phyloP scores from a whole-genome alignment of 2,113 vertebrate genomes.

The Sphyrna mokarran region DNA sequence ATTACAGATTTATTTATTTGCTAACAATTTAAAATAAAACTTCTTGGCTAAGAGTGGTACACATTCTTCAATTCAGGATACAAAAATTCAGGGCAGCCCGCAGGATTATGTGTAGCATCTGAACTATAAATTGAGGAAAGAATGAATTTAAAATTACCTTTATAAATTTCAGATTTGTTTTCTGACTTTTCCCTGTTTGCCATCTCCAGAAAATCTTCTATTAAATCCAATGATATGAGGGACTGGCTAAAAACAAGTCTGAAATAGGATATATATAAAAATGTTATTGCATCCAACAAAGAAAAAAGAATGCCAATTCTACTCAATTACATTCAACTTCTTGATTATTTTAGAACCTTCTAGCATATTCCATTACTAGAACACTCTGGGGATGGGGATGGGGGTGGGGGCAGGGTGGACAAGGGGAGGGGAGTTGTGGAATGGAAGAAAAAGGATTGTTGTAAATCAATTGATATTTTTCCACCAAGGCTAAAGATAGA shows the following conservation, averaged over 20 bases:
- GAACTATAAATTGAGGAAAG: neutral
- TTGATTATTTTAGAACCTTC: neutral
- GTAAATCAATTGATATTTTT: neutral
- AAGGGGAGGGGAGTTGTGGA: too few species aligned
- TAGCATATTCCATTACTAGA: neutral
- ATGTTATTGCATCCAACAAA: neutral
- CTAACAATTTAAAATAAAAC: neutral
- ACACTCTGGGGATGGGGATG: too few species aligned
- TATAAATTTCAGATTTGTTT: constrained; percentile 75
- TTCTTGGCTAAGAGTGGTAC: too few species aligned
- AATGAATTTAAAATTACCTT: constrained; percentile 61
- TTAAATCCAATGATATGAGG: constrained; percentile 93
- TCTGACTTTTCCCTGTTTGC: constrained; percentile 76
- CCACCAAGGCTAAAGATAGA: neutral
- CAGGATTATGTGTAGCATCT: neutral
- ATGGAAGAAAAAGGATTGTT: neutral
- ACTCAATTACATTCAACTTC: neutral
- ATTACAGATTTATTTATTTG: neutral
- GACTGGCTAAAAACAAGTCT: constrained; percentile 97
- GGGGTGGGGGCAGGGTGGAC: neutral
- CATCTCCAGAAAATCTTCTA: constrained; percentile 94
- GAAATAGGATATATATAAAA: constrained; percentile 46
- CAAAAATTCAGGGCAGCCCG: neutral
- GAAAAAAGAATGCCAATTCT: neutral
- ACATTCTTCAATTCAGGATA: neutral